phyloP scores from a whole-genome alignment of 2,113 vertebrate species.

The Coptodon bakossiorum region DNA sequence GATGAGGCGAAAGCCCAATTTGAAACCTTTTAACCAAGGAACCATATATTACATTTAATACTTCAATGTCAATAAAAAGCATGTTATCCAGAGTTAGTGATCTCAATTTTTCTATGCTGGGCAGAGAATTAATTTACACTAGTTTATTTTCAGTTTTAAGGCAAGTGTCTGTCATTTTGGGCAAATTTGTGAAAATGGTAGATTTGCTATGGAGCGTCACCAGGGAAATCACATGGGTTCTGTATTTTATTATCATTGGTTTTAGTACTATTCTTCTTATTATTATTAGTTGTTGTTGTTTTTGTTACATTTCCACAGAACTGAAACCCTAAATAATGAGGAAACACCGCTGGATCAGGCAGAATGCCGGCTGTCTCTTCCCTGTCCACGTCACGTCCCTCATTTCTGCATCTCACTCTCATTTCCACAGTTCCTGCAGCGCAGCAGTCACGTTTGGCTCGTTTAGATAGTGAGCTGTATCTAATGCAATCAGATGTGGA shows the following conservation, averaged over 20 bases:
- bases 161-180: background rate
- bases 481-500: constrained; percentile 12
- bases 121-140: background rate
- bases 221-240: background rate
- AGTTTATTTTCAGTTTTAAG: background rate
- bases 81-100: constrained; percentile 21
- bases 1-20: background rate
- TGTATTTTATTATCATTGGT: background rate
- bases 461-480: background rate
- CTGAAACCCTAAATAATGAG: background rate
- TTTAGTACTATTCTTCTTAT: background rate
- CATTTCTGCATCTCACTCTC: background rate
- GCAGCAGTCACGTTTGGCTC: constrained; percentile 8
- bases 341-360: constrained; percentile 16
- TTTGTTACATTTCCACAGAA: background rate
- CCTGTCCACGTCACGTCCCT: constrained; percentile 5
- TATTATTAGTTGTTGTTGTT: background rate
- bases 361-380: background rate
- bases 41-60: background rate
- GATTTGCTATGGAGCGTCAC: background rate
- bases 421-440: constrained; percentile 9
- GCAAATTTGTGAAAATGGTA: background rate
- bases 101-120: background rate
- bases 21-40: background rate
- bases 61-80: background rate